A percentile compares a stretch with the other conserved stretches of the same genome.
Evolutionary conservation across 2,113 vertebrate genomes (phyloP).

Genomic region (Macheiramphus alcinus): DNA sequence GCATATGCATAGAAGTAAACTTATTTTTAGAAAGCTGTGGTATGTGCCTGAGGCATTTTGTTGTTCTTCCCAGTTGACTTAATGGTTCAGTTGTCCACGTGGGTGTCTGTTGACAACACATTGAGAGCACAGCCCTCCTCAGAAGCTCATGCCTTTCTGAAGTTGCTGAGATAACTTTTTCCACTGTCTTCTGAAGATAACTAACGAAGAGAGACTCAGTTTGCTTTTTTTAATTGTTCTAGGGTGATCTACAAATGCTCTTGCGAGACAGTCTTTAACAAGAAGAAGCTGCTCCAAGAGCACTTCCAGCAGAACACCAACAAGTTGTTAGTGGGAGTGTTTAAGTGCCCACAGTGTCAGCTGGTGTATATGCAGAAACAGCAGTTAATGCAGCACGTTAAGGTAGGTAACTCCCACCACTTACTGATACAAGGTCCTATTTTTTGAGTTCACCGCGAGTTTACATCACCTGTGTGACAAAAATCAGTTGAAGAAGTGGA

Average conservation of each 20-base stretch:
- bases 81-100: not conserved
- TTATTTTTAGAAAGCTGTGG: constrained; percentile 37
- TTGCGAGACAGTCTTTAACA: constrained; percentile 92
- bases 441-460: not conserved
- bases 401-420: constrained; percentile 73
- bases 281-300: constrained; percentile 88
- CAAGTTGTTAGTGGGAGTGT: constrained; percentile 83
- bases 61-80: constrained; percentile 1
- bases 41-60: not conserved
- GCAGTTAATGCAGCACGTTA: constrained; percentile 90
- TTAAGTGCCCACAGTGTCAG: constrained; percentile 94
- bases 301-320: constrained; percentile 90
- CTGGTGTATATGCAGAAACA: constrained; percentile 89
- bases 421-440: not conserved
- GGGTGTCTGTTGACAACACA: not conserved
- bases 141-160: not conserved
- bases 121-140: not conserved
- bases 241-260: constrained; percentile 96
- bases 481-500: not conserved
- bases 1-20: not conserved
- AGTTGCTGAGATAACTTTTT: not conserved
- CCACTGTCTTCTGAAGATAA: not conserved
- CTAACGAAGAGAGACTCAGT: not conserved
- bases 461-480: not conserved
- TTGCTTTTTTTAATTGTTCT: constrained; percentile 15